Base-by-base conservation (phyloP, 2,113 vertebrate species). In the Engystomops pustulosus region DNA sequence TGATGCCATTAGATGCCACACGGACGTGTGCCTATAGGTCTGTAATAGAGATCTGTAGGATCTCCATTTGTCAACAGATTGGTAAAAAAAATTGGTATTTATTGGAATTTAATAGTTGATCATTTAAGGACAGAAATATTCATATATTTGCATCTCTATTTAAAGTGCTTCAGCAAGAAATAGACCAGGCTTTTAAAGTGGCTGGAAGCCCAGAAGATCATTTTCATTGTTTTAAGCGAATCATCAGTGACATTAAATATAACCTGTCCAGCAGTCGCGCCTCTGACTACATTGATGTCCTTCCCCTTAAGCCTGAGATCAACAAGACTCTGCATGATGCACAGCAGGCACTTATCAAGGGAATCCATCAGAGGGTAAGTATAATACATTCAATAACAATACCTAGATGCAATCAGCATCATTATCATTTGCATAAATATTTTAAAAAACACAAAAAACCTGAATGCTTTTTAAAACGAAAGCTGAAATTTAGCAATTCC, bases 181-280 rank as follows among this genome's bases (percentile, higher is more conserved):
- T 91, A 68, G 89, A 91, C 77, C 87, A 89, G 85, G 90, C 90
- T 18, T 87, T 90, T 45, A 84, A 79, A 41, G 83, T 85, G 27
- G 41, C n/a, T 1, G 79, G 83, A 11, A 86, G 84, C 25, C 87
- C 88, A 30, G 90, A 94, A 85, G 86, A 91, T n/a, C 86, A 85
- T 85, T 93, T 91, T 71, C 88, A 90, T 85, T 92, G 90, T 84
- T 93, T 92, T 62, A 91, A 92, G 81, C 88, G 90, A 85, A 81
- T 87, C 18, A 91, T 92, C 80, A 91, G 86, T 47, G 91, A 93
- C 80, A 88, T 93, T 4, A 45, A 88, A 20, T 85, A 72, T 80
- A 90, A 92, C 80, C 86, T 93, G 80, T 87, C 84, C 74, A 91
- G 86, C 34, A 85, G 88, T 14, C 87, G 87, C 4, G 86, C 87